These are phyloP conservation scores for Numenius arquata DNA, from an alignment of 2,113 vertebrate genomes.

Conservation along the genomic window DNA sequence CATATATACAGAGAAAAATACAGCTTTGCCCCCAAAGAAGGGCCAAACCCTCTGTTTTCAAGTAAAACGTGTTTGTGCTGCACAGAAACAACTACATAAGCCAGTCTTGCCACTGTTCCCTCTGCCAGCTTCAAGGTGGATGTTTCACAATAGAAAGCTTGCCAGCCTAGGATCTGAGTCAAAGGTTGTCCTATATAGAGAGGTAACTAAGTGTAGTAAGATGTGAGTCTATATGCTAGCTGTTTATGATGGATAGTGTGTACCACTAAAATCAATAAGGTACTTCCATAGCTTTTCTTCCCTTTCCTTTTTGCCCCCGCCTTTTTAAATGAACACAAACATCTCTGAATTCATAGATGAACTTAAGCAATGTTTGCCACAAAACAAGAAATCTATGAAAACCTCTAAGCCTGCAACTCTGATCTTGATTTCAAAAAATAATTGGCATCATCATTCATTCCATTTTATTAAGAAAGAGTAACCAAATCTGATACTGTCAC, in stretches of 20 bases:
- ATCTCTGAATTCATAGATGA: not conserved
- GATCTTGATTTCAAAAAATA: not conserved
- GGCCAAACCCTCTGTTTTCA: not conserved
- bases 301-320: not conserved
- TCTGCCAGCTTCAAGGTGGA: not conserved
- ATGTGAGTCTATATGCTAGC: not conserved
- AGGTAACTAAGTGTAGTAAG: not conserved
- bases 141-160: not conserved
- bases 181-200: not conserved
- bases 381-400: not conserved
- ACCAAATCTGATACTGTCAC: not conserved
- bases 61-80: not conserved
- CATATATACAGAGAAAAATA: not conserved
- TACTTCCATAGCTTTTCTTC: not conserved
- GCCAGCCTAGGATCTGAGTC: not conserved
- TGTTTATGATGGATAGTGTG: not conserved
- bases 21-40: not conserved
- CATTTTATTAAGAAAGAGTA: not conserved
- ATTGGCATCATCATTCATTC: not conserved
- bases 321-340: not conserved
- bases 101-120: not conserved
- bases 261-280: not conserved
- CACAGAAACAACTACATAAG: not conserved
- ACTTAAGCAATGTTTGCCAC: not conserved
- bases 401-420: not conserved